Percentiles rank a stretch among this genome's conserved stretches.
These are phyloP conservation scores for Gambusia yucatana DNA, from an alignment of 2,797 vertebrate genomes.

Conservation along the genomic window DNA sequence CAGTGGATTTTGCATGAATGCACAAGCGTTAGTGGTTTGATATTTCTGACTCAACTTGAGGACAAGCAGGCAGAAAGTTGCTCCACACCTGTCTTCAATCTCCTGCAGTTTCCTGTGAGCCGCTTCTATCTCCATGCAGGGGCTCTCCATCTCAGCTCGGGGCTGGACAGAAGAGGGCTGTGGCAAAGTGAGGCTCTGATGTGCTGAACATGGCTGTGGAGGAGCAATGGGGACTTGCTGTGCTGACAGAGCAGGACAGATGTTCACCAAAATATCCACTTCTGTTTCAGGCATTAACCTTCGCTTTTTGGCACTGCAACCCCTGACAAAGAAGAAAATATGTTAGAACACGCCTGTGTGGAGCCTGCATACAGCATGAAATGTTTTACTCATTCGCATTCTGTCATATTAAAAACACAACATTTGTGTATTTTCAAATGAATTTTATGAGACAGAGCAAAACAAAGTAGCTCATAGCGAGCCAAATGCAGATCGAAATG, in stretches of 20 bases:
- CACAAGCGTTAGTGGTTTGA: background rate
- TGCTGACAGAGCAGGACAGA: conserved; percentile 31
- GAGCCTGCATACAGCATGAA: background rate
- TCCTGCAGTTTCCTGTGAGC: conserved; percentile 84
- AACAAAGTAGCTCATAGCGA: background rate
- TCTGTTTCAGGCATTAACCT: conserved; percentile 72
- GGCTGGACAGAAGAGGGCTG: conserved; percentile 33
- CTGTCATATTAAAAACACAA: background rate
- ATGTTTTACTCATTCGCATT: background rate
- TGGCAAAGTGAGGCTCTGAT: conserved; percentile 29
- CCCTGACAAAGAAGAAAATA: conserved; percentile 57
- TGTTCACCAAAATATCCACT: conserved; percentile 47
- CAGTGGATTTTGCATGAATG: background rate
- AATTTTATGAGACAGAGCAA: background rate
- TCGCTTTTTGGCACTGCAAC: conserved; percentile 80
- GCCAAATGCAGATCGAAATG: background rate
- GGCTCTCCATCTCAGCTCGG: conserved; percentile 62
- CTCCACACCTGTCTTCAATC: conserved; percentile 82
- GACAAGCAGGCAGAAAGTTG: background rate
- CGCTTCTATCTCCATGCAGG: conserved; percentile 83
- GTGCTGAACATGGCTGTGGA: conserved; percentile 33
- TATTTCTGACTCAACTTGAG: background rate
- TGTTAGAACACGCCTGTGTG: too few relatives aligned
- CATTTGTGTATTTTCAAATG: background rate
- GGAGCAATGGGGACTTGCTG: conserved; percentile 36